Evolutionary conservation across 2,797 vertebrate species (phyloP).

Genomic region (Australoheros facetus): DNA sequence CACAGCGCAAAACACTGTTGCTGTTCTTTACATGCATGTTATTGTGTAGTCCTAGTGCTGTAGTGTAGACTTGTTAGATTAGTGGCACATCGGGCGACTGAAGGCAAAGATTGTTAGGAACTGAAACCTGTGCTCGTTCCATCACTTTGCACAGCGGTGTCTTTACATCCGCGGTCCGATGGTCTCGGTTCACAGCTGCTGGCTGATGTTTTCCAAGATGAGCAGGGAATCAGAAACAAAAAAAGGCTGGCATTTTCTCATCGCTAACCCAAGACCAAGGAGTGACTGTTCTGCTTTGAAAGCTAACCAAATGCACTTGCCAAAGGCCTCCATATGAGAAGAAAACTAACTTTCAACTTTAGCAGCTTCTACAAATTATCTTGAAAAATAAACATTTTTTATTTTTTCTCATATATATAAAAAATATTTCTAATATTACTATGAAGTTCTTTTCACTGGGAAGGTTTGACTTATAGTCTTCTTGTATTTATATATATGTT

Average conservation of each 20-base stretch:
- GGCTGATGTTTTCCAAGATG: constrained; percentile 34
- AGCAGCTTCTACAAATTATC: constrained; percentile 82
- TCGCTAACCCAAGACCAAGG: constrained; percentile 28
- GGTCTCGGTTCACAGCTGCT: constrained; percentile 59
- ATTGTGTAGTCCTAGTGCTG: constrained; percentile 32
- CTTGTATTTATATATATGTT: constrained; percentile 57
- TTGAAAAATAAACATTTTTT: constrained; percentile 67
- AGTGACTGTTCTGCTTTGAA: constrained; percentile 44
- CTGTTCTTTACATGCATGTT: constrained; percentile 30
- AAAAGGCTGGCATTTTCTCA: constrained; percentile 15
- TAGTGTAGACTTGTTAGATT: constrained; percentile 35
- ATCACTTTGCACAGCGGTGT: constrained; percentile 35
- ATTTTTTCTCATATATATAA: constrained; percentile 55
- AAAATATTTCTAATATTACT: constrained; percentile 66
- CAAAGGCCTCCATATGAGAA: constrained; percentile 51
- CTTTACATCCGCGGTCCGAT: constrained; percentile 50
- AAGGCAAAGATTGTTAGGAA: constrained; percentile 42
- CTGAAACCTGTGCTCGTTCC: constrained; percentile 48
- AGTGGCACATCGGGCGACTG: constrained; percentile 11
- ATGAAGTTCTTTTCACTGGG: constrained; percentile 70
- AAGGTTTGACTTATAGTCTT: constrained; percentile 70
- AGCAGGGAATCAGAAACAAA: constrained; percentile 19
- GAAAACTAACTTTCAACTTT: constrained; percentile 72
- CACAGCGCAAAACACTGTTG: constrained; percentile 48
- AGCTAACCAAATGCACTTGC: constrained; percentile 45